These are phyloP conservation scores for Cynoglossus semilaevis DNA, from an alignment of 2,113 vertebrate genomes.

Conservation along the genomic window DNA sequence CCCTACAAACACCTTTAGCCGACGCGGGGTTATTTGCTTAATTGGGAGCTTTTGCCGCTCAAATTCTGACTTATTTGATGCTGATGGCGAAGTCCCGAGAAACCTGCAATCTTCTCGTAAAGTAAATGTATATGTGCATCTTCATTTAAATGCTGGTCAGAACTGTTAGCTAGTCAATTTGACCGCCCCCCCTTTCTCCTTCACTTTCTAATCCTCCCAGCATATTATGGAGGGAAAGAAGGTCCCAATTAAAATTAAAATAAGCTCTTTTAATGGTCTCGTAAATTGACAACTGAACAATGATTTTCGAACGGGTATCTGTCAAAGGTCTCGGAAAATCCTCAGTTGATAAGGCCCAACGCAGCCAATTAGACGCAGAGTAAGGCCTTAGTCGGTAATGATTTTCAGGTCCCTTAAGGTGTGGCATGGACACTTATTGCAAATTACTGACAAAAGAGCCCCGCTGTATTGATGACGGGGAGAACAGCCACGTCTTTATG, in stretches of 20 bases:
- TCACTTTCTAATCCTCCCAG: conserved; percentile 61
- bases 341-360: conserved; percentile 98
- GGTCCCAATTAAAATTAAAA: conserved; percentile 97
- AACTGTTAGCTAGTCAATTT: conserved; percentile 67
- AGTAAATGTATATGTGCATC: conserved; percentile 59
- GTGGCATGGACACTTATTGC: conserved; percentile 94
- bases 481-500: conserved; percentile 82
- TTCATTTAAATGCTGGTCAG: conserved; percentile 71
- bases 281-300: conserved; percentile 99
- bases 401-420: conserved; percentile 92
- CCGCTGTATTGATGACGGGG: conserved; percentile 90
- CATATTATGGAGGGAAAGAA: conserved; percentile 76
- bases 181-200: conserved; percentile 75
- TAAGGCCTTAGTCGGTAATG: conserved; percentile 94
- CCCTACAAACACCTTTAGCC: conserved; percentile 80
- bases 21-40: conserved; percentile 74
- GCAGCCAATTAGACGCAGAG: conserved; percentile 97
- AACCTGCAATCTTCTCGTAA: conserved; percentile 68
- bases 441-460: conserved; percentile 99
- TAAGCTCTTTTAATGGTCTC: conserved; percentile 96
- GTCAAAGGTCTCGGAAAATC: conserved; percentile 99
- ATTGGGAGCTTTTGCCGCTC: conserved; percentile 81
- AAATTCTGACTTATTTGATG: conserved; percentile 65
- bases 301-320: conserved; percentile 99
- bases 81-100: conserved; percentile 73